Percentiles rank a stretch among this genome's conserved stretches.
These are phyloP conservation scores for Aporophyla lueneburgensis DNA, from an alignment of 2,888 invertebrate species.

Conservation along the genomic window DNA sequence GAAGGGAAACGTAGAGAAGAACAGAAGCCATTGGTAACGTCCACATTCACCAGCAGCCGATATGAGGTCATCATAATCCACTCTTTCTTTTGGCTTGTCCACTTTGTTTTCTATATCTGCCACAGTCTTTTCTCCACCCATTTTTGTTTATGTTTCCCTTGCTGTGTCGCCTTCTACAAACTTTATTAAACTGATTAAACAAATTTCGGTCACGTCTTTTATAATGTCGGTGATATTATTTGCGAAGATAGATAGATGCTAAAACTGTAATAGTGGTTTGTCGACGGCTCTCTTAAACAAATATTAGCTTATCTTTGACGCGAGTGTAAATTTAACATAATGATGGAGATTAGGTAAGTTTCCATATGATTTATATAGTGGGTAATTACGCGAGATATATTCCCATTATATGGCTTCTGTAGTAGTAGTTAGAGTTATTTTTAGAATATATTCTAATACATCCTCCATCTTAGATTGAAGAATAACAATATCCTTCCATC, in stretches of 20 bases:
- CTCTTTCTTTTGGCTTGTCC: conserved; percentile 55
- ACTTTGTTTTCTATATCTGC: conserved; percentile 44
- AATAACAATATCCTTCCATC: not conserved
- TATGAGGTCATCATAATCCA: conserved; percentile 76
- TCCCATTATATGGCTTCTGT: conserved; percentile 18
- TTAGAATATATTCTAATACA: not conserved
- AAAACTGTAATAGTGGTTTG: conserved; percentile 44
- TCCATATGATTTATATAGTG: conserved; percentile 41
- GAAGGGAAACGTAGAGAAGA: conserved; percentile 74
- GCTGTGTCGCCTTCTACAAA: conserved; percentile 26
- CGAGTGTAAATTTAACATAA: conserved; percentile 28
- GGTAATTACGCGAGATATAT: conserved; percentile 24
- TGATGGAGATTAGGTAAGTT: conserved; percentile 48
- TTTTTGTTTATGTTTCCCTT: conserved; percentile 41
- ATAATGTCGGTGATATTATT: conserved; percentile 40
- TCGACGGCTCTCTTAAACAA: conserved; percentile 28
- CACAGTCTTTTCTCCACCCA: conserved; percentile 37
- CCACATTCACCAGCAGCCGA: conserved; percentile 76
- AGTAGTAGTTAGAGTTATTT: not conserved
- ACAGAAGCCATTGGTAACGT: conserved; percentile 72
- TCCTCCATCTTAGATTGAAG: too few relatives aligned
- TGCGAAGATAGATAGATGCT: conserved; percentile 45
- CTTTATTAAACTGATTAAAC: conserved; percentile 39
- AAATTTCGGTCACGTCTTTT: conserved; percentile 44
- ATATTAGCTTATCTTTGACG: conserved; percentile 53